Base-by-base conservation (phyloP, 2,888 invertebrate species). In the Odontocolon sp. region DNA sequence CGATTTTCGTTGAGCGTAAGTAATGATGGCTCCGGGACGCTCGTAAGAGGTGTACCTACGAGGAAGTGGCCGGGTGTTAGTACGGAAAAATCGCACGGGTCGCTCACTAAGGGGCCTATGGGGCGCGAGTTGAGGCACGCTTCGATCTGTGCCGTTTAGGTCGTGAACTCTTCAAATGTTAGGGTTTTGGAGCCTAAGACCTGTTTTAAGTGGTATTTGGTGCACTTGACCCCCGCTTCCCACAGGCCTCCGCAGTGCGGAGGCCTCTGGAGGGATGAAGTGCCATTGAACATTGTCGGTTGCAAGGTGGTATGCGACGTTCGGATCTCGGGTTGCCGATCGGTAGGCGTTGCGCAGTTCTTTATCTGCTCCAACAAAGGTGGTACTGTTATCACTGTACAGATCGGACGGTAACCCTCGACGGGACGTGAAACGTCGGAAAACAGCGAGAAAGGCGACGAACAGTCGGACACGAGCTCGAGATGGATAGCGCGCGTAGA, bases 361-460 rank as follows among this genome's bases (percentile, higher is more conserved):
- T 1, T 61, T 72, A 1, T 54, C 50, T 3, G 83, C 83, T 0
- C 83, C 84, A 0, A 79, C 59, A 21, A 83, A 86, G 31, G 79
- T 84, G 5, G 81, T 83, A 0, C 82, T 85, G 31, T 81, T 81
- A 21, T 85, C 84, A 8, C 79, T 78, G 50, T 81, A 83, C 0
- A 85, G 66, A n/a, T 76, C 36, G 0, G 61, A 36, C 0, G 80
- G 61, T 6, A 50, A n/a, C 0, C 84, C 84, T 8, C 84, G 66
- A 23, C 83, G 59, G 0, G 81, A 54, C 0, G 79, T 42, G 47
- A 84, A 82, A 1, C 80, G 74, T 1, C 73, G 50, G 8, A 80
- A 77, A 5, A 76, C 72, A 1, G 78, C 81, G 2, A 84, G 6
- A 81, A 83, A 3, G 82, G 33, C 0, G 72, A 23, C 11, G 38